Evolutionary conservation across 1,140 invertebrate species (phyloP).

Genomic region (Parapsyche elsis): DNA sequence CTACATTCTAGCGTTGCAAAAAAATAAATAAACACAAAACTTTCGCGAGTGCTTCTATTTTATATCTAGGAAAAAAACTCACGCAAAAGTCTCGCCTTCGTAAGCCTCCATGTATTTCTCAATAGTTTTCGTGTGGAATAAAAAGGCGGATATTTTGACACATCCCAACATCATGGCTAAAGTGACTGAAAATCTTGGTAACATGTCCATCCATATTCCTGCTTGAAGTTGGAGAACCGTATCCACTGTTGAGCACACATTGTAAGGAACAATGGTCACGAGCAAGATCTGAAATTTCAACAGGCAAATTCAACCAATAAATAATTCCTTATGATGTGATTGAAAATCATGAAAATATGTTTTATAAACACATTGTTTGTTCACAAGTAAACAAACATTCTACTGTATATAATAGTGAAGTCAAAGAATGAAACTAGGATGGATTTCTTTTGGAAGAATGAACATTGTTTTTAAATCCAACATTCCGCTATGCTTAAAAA

Average conservation of each 20-base stretch:
- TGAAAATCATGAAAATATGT: too few relatives aligned
- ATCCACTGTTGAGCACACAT: slow-evolving; percentile 42
- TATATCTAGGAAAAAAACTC: slow-evolving; percentile 7
- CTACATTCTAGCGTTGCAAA: neutral
- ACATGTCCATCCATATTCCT: slow-evolving; percentile 49
- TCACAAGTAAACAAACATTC: neutral
- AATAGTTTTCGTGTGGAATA: slow-evolving; percentile 41
- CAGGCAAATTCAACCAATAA: too few relatives aligned
- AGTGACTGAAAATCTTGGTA: slow-evolving; percentile 47
- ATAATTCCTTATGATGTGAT: too few relatives aligned
- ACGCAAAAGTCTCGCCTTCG: slow-evolving; percentile 43
- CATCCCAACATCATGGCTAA: slow-evolving; percentile 52
- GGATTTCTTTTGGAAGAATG: too few relatives aligned
- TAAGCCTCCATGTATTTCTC: slow-evolving; percentile 40
- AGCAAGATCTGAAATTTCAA: slow-evolving; percentile 45
- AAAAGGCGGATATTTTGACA: slow-evolving; percentile 45
- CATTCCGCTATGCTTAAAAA: too few relatives aligned
- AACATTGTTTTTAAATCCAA: too few relatives aligned
- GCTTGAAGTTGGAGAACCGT: slow-evolving; percentile 34
- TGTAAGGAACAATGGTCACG: slow-evolving; percentile 47
- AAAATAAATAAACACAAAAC: neutral
- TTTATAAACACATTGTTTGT: too few relatives aligned
- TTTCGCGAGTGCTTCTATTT: neutral
- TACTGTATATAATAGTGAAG: too few relatives aligned
- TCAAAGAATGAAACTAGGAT: too few relatives aligned